Percentiles rank a stretch among this genome's conserved stretches.
Conservation (phyloP, 1,140 invertebrate species). For the Triops cancriformis region DNA sequence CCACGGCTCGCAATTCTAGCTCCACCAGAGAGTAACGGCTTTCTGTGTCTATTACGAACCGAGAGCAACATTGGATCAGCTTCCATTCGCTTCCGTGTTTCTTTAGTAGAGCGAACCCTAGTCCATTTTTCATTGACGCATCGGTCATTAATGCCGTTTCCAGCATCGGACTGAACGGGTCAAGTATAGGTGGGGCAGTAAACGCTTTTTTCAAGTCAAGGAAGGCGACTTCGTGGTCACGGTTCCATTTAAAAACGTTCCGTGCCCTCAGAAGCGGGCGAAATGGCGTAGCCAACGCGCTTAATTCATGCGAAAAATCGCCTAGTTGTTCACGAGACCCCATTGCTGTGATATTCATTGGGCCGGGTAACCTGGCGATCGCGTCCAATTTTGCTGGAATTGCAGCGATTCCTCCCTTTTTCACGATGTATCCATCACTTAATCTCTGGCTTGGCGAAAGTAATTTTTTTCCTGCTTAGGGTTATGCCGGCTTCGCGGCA, state of each 20-base stretch:
- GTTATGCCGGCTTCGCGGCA: slow-evolving; percentile 16
- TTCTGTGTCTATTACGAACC: slow-evolving; percentile 31
- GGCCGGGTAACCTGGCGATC: too few species aligned
- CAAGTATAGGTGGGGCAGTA: slow-evolving; percentile 26
- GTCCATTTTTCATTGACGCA: slow-evolving; percentile 26
- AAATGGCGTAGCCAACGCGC: slow-evolving; percentile 27
- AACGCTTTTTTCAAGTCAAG: slow-evolving; percentile 25
- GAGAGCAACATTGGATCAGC: slow-evolving; percentile 28
- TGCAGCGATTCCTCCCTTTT: too few species aligned
- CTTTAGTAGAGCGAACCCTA: slow-evolving; percentile 30
- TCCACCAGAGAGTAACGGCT: slow-evolving; percentile 29
- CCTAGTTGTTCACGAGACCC: slow-evolving; percentile 29
- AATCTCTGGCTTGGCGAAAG: too few species aligned
- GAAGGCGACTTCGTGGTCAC: slow-evolving; percentile 29
- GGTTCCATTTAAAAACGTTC: slow-evolving; percentile 25
- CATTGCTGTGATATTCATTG: slow-evolving; percentile 29
- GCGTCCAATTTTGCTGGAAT: too few species aligned
- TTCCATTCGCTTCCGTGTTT: slow-evolving; percentile 28
- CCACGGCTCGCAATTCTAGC: slow-evolving; percentile 31
- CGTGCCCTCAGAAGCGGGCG: slow-evolving; percentile 26
- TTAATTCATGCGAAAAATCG: slow-evolving; percentile 27
- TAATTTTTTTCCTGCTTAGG: slow-evolving; percentile 13
- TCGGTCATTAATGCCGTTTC: slow-evolving; percentile 28
- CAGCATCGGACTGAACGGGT: slow-evolving; percentile 25
- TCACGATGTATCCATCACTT: too few species aligned